phyloP scores from a whole-genome alignment of 30 jellyfish, hydroid and myxozoan genomes.

The Chrysaora quinquecirrha region DNA sequence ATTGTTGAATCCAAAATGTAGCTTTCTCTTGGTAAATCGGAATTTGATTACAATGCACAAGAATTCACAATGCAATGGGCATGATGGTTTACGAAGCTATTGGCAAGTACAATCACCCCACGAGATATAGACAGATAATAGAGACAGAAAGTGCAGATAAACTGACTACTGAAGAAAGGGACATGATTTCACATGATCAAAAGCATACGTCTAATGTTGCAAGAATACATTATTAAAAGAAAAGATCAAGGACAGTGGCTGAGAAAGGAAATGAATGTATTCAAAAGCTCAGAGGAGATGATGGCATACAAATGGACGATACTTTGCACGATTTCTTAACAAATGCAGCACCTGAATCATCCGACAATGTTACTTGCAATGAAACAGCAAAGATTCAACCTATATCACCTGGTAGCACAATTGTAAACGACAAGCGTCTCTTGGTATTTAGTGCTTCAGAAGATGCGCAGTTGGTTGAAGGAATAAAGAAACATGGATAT shows the following conservation, averaged over 20 bases:
- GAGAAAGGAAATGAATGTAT: neutral
- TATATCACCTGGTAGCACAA: too few species aligned
- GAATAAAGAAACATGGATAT: neutral
- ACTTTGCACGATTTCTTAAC: too few species aligned
- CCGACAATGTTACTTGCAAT: too few species aligned
- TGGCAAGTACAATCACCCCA: conserved; percentile 15
- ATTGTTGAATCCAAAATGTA: neutral
- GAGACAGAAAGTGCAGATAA: neutral
- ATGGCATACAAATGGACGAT: too few species aligned
- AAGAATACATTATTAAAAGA: neutral
- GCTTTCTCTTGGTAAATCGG: conserved; percentile 3
- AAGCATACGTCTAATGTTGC: neutral
- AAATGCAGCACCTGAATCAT: too few species aligned
- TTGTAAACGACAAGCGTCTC: too few species aligned
- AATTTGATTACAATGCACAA: neutral
- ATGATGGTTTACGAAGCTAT: neutral
- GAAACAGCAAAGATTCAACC: too few species aligned
- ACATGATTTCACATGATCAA: neutral
- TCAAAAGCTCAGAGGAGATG: neutral
- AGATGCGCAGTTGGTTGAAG: neutral
- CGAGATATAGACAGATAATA: conserved; percentile 7
- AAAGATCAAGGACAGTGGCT: conserved; percentile 3
- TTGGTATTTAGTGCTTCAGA: neutral
- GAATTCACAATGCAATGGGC: neutral
- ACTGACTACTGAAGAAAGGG: neutral